These are phyloP conservation scores for Phaonia tiefii DNA, from an alignment of 2,888 invertebrate genomes.

Conservation along the genomic window DNA sequence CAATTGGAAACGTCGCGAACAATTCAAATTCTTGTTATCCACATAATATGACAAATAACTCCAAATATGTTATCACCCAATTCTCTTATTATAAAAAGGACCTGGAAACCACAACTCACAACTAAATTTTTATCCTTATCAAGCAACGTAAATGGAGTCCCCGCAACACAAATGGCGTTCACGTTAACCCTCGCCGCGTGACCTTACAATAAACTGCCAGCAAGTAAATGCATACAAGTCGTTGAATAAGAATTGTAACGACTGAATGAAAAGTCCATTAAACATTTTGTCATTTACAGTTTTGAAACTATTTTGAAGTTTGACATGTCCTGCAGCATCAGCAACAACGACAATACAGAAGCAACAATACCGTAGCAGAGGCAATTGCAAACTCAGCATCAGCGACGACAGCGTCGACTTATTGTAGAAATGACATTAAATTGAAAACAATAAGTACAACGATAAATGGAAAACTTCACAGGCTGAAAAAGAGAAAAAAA, in stretches of 20 bases:
- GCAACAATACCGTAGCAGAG: not conserved
- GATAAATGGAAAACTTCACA: conserved; percentile 36
- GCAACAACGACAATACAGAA: conserved; percentile 15
- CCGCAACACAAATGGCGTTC: too few relatives aligned
- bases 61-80: too few relatives aligned
- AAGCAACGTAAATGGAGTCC: too few relatives aligned
- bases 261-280: conserved; percentile 74
- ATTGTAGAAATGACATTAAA: conserved; percentile 60
- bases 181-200: conserved; percentile 5
- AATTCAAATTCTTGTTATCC: too few relatives aligned
- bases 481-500: not conserved
- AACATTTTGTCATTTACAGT: conserved; percentile 79
- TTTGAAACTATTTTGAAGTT: conserved; percentile 77
- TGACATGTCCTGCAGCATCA: conserved; percentile 71
- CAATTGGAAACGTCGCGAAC: too few relatives aligned
- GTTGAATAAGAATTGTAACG: conserved; percentile 16
- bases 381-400: conserved; percentile 44
- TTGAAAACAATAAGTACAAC: conserved; percentile 55
- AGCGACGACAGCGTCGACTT: conserved; percentile 61
- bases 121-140: too few relatives aligned
- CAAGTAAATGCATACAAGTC: not conserved
- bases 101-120: too few relatives aligned
- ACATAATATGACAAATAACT: too few relatives aligned
- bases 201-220: not conserved
- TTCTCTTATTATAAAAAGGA: too few relatives aligned